Evolutionary conservation across 2,888 invertebrate genomes (phyloP).

Genomic region (Himalopsyche anomala): DNA sequence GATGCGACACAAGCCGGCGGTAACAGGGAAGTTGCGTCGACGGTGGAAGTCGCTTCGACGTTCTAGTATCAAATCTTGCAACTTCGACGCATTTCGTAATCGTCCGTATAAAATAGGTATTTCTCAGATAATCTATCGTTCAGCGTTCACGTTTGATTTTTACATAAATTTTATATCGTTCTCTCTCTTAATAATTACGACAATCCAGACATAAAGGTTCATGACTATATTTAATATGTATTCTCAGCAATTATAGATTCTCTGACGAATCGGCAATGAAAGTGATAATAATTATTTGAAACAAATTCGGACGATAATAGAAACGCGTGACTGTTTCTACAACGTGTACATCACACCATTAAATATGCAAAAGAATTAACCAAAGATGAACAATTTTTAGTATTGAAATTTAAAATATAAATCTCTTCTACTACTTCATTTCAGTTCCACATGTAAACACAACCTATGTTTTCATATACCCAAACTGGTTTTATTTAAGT

Average conservation of each 20-base stretch:
- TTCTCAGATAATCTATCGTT: conserved; percentile 35
- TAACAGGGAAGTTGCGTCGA: conserved; percentile 52
- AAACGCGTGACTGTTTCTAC: neutral
- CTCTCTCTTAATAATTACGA: conserved; percentile 47
- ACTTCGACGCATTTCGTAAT: conserved; percentile 27
- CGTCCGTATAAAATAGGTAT: conserved; percentile 24
- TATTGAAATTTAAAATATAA: neutral
- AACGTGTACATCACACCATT: neutral
- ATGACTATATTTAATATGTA: conserved; percentile 40
- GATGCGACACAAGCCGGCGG: conserved; percentile 44
- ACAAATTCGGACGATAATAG: neutral
- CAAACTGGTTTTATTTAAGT: neutral
- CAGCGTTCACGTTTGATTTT: conserved; percentile 39
- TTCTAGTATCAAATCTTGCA: conserved; percentile 9
- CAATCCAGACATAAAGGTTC: conserved; percentile 44
- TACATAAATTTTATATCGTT: conserved; percentile 38
- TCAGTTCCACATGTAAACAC: too few species aligned
- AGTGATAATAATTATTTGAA: conserved; percentile 8
- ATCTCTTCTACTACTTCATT: neutral
- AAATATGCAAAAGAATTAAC: neutral
- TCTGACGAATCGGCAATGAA: conserved; percentile 19
- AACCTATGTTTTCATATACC: too few species aligned
- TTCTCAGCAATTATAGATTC: conserved; percentile 42
- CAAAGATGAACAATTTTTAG: neutral
- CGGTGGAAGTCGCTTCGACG: conserved; percentile 27